Conservation (phyloP, 1,140 invertebrate genomes). For the Ridgeia piscesae region DNA sequence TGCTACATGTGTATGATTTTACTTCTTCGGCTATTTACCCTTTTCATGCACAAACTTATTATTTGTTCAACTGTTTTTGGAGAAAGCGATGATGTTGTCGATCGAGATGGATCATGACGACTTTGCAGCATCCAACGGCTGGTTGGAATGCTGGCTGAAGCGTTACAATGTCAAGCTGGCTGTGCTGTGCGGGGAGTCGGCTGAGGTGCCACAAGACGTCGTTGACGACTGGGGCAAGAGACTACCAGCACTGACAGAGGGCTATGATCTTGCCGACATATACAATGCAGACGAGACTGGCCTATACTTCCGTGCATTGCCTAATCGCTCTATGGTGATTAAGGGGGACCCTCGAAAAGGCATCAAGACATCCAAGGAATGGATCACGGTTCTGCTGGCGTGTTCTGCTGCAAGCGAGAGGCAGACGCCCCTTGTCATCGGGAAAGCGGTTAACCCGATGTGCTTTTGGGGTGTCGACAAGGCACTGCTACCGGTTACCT, state of each 20-base stretch:
- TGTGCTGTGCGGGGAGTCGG: slow-evolving; percentile 1
- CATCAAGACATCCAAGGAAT: slow-evolving; percentile 39
- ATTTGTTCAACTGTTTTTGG: slow-evolving; percentile 12
- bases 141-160: background rate
- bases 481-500: too few relatives aligned
- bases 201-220: slow-evolving; percentile 7
- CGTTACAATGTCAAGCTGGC: background rate
- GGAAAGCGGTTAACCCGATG: too few relatives aligned
- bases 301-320: slow-evolving; percentile 34
- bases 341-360: slow-evolving; percentile 34
- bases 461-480: too few relatives aligned
- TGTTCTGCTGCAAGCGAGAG: too few relatives aligned
- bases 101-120: background rate
- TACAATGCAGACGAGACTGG: slow-evolving; percentile 40
- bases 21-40: background rate
- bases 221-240: slow-evolving; percentile 17
- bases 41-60: background rate
- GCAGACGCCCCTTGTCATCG: too few relatives aligned
- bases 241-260: slow-evolving; percentile 18
- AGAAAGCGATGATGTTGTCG: background rate
- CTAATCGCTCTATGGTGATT: slow-evolving; percentile 34
- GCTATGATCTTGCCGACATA: slow-evolving; percentile 32
- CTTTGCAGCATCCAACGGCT: slow-evolving; percentile 9
- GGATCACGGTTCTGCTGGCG: too few relatives aligned
- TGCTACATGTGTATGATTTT: background rate